Conservation (phyloP, 2,797 vertebrate species). For the Sphaeramia orbicularis region DNA sequence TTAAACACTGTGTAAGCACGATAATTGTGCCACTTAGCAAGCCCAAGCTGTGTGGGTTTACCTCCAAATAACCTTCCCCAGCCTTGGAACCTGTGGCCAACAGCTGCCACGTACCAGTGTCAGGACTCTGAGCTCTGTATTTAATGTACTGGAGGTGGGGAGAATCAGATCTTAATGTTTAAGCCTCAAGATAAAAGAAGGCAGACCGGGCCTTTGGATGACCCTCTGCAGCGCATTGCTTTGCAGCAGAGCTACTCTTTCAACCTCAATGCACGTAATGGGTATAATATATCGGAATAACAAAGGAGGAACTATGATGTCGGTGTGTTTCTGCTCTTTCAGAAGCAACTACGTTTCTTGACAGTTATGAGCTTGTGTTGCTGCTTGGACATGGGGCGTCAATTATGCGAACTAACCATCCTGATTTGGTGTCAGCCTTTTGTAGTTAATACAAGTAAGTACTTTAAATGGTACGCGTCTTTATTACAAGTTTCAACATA, state of each 20-base stretch:
- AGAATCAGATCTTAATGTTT: slow-evolving; percentile 13
- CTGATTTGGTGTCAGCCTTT: too few relatives aligned
- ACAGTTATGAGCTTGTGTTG: too few relatives aligned
- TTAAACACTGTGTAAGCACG: slow-evolving; percentile 64
- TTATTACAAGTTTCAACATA: too few relatives aligned
- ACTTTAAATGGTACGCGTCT: too few relatives aligned
- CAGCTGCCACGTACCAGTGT: slow-evolving; percentile 60
- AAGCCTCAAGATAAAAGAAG: slow-evolving; percentile 13
- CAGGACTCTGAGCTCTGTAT: slow-evolving; percentile 37
- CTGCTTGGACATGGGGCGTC: too few relatives aligned
- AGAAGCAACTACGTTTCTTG: too few relatives aligned
- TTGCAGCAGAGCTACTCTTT: slow-evolving; percentile 1
- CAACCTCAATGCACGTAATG: neutral
- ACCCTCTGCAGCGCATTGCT: slow-evolving; percentile 8
- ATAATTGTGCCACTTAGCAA: slow-evolving; percentile 76
- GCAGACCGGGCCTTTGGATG: slow-evolving; percentile 16
- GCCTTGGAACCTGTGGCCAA: slow-evolving; percentile 51
- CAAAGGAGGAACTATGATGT: neutral
- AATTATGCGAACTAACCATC: too few relatives aligned
- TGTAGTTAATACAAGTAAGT: too few relatives aligned
- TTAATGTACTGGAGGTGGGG: slow-evolving; percentile 16
- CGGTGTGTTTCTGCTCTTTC: too few relatives aligned
- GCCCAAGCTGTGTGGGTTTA: slow-evolving; percentile 72
- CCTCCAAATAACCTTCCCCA: slow-evolving; percentile 72
- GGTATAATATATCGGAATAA: neutral